Base-by-base conservation (phyloP, 2,888 invertebrate species). In the Eustalomyia histrio region DNA sequence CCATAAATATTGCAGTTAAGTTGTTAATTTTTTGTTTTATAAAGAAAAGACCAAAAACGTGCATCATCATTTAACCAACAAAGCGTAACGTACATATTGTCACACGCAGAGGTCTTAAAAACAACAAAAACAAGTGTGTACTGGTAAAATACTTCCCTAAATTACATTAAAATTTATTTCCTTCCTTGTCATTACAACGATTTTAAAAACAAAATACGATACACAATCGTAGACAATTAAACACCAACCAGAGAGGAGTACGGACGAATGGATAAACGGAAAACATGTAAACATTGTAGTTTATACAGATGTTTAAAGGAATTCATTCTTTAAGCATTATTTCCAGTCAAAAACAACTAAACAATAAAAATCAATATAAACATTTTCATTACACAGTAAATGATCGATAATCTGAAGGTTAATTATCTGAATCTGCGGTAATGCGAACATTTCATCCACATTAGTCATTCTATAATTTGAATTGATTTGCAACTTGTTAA, bases 71-170 rank as follows among this genome's bases (percentile, higher is more conserved):
- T 76, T 71, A 39, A 4, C 69, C 63, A 76, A 58, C 76, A 69
- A 64, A 76, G 57, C 76, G 69, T 76, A 76, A 71, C 76, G 64
- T 18, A 39, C 14, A 47, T 14, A 47, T n/a, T 75, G 75, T 75
- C 75, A 55, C 76, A 69, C 69, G 57, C 61, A 69, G 16, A 69
- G 47, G 39, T 52, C 24, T 57, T 33, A 21, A 43, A 16, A 57
- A 63, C 8, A 52, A 39, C 2, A 14, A 35, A 55, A 55, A 43
- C 12, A 12, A 74, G 57, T 64, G 73, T 69, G 64, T 58, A 58
- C 33, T 64, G 29, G 60, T 33, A 57, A 80, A 75, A 75, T 69
- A 71, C 69, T 76, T 76, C 69, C 76, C 76, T 64, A 71, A 71
- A 76, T 71, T 58, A 58, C 21, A 55, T 68, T 63, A 58, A 69